Evolutionary conservation across 1,140 invertebrate genomes (phyloP).

Genomic region (Drosophila melanica): DNA sequence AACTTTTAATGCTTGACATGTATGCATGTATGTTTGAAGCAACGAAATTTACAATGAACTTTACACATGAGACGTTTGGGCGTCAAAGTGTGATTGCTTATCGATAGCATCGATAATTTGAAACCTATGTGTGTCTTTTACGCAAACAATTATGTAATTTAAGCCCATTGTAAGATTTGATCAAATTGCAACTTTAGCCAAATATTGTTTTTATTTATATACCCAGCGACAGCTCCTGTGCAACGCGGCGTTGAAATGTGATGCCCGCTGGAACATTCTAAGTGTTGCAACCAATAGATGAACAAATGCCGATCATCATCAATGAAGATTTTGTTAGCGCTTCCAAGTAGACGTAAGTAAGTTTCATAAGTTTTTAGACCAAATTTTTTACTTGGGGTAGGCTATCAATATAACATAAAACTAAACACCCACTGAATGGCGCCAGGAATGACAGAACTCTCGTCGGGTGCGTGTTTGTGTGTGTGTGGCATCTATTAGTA

Average conservation of each 20-base stretch:
- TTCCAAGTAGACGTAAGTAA: background rate
- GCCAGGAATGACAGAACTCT: slow-evolving; percentile 26
- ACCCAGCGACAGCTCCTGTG: background rate
- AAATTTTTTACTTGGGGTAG: background rate
- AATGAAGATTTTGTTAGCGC: background rate
- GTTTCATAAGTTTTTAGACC: background rate
- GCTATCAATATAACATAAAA: slow-evolving; percentile 1
- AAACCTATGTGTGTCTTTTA: background rate
- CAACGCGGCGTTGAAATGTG: background rate
- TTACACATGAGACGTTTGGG: no score
- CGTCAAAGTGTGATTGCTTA: background rate
- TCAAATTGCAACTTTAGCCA: background rate
- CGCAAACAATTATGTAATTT: background rate
- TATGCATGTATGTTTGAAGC: background rate
- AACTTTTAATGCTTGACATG: background rate
- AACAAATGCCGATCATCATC: background rate
- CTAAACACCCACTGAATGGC: slow-evolving; percentile 34
- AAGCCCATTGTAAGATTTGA: background rate
- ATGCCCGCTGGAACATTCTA: background rate
- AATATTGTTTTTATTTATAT: background rate
- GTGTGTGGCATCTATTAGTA: slow-evolving; percentile 25
- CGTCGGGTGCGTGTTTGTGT: slow-evolving; percentile 16
- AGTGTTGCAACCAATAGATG: background rate
- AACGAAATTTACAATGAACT: no score
- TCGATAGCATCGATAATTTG: background rate